Percentiles rank a stretch among this genome's conserved stretches.
phyloP scores from a whole-genome alignment of 2,888 invertebrate genomes.

The Polymixis flavicincta region DNA sequence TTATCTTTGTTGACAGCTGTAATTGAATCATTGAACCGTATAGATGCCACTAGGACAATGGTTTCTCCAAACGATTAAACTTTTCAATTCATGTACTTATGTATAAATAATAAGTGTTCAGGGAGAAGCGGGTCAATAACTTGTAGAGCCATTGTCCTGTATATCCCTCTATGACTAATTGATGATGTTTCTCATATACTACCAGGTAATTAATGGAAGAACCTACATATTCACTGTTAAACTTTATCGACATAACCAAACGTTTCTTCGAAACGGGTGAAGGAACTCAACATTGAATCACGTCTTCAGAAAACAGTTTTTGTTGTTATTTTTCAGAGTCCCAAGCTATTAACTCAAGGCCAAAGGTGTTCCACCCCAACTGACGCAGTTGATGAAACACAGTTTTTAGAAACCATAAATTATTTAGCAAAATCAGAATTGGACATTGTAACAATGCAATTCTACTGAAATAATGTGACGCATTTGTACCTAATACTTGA shows the following conservation, averaged over 20 bases:
- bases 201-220: constrained; percentile 19
- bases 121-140: constrained; percentile 24
- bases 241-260: constrained; percentile 10
- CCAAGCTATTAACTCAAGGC: constrained; percentile 61
- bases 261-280: constrained; percentile 32
- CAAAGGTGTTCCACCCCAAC: constrained; percentile 64
- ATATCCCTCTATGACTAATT: constrained; percentile 31
- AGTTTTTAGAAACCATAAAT: constrained; percentile 65
- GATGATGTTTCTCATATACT: background rate
- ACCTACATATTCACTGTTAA: constrained; percentile 8
- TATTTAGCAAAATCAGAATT: constrained; percentile 42
- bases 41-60: background rate
- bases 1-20: background rate
- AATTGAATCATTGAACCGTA: background rate
- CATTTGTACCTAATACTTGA: constrained; percentile 19
- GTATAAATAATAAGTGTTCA: constrained; percentile 3
- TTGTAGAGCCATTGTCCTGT: constrained; percentile 38
- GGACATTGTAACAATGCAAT: constrained; percentile 50
- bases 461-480: constrained; percentile 44
- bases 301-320: constrained; percentile 43
- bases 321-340: constrained; percentile 31
- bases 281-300: constrained; percentile 41
- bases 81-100: background rate
- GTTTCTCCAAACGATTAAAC: constrained; percentile 10
- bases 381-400: constrained; percentile 51